phyloP scores from a whole-genome alignment of 2,113 vertebrate genomes.

The Acanthisitta chloris region DNA sequence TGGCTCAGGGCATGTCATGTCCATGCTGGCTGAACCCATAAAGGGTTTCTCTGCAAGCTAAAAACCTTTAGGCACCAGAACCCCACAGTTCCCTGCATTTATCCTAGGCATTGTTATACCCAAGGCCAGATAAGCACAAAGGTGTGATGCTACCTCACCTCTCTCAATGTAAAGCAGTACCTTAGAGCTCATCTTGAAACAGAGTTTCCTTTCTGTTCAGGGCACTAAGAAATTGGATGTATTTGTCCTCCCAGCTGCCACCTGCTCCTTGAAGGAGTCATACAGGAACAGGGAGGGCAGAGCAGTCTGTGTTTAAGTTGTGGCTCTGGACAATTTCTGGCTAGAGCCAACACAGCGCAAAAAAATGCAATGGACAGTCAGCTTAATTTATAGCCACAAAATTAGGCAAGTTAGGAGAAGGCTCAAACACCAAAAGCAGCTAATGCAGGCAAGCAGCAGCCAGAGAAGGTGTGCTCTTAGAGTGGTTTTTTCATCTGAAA shows the following conservation, averaged over 20 bases:
- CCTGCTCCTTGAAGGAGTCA: not conserved
- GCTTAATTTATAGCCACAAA: not conserved
- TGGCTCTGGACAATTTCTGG: not conserved
- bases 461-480: not conserved
- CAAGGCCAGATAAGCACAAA: not conserved
- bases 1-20: not conserved
- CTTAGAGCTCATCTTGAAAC: not conserved
- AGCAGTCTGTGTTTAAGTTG: not conserved
- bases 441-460: not conserved
- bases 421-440: not conserved
- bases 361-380: not conserved
- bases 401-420: not conserved
- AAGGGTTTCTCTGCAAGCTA: not conserved
- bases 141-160: not conserved
- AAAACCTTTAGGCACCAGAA: not conserved
- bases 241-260: not conserved
- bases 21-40: not conserved
- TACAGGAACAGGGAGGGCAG: not conserved
- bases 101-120: fast-evolving
- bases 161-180: not conserved
- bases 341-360: not conserved
- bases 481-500: not conserved
- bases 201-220: not conserved
- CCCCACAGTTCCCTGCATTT: not conserved
- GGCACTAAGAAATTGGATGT: not conserved